phyloP scores from a whole-genome alignment of 2,888 invertebrate genomes.

The Scaptomyza polygonia region DNA sequence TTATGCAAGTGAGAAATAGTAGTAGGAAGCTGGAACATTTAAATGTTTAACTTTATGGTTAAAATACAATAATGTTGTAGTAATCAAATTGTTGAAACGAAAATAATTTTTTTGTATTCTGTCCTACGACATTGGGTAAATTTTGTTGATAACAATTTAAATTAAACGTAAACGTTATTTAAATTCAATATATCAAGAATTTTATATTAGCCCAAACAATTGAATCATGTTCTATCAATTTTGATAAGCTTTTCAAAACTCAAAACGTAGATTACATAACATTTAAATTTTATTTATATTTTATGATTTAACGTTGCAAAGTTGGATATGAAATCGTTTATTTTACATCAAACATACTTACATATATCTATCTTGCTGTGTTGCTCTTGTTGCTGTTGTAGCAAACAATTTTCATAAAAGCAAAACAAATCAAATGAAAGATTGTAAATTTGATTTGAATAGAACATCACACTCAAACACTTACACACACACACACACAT shows the following conservation, averaged over 20 bases:
- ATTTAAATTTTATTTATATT: neutral
- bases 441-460: constrained; percentile 21
- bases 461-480: neutral
- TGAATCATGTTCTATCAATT: neutral
- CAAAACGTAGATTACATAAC: neutral
- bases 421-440: constrained; percentile 28
- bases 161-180: no score
- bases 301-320: neutral
- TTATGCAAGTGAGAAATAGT: no score
- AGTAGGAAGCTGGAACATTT: no score
- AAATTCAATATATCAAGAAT: no score
- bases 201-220: no score
- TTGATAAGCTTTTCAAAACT: neutral
- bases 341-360: neutral
- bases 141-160: no score
- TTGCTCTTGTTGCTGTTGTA: neutral
- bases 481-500: neutral
- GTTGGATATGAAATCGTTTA: neutral
- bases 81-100: no score
- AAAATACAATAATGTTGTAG: no score
- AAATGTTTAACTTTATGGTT: no score
- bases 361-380: neutral
- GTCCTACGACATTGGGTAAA: no score
- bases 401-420: constrained; percentile 11
- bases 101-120: no score